Conservation (phyloP, 2,113 vertebrate species). For the Oryzias woworae region DNA sequence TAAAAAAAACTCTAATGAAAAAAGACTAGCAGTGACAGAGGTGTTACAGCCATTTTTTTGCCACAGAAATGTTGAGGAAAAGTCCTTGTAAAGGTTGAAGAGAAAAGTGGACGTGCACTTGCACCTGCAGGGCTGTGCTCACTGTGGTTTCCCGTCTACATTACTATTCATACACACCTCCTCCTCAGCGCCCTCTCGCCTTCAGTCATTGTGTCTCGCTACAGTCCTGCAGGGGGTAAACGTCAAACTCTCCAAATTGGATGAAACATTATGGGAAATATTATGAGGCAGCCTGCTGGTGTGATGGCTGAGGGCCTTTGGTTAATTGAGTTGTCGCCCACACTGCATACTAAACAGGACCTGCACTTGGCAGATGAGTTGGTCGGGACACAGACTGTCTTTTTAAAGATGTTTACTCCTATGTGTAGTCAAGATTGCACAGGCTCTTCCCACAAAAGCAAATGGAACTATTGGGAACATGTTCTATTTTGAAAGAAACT, state of each 20-base stretch:
- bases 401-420: slow-evolving; percentile 46
- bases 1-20: too few species aligned
- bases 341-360: slow-evolving; percentile 65
- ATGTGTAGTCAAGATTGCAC: slow-evolving; percentile 10
- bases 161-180: slow-evolving; percentile 30
- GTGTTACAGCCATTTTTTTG: too few species aligned
- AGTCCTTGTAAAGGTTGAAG: slow-evolving; percentile 40
- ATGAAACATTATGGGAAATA: slow-evolving; percentile 78
- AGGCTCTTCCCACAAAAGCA: slow-evolving; percentile 5
- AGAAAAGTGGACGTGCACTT: slow-evolving; percentile 34
- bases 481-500: too few species aligned
- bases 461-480: background rate
- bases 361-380: slow-evolving; percentile 35
- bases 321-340: slow-evolving; percentile 72
- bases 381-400: slow-evolving; percentile 22
- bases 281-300: slow-evolving; percentile 74
- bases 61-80: slow-evolving; percentile 15
- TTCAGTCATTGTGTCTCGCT: slow-evolving; percentile 70
- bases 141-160: slow-evolving; percentile 23
- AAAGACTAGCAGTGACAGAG: too few species aligned
- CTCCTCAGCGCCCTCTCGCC: slow-evolving; percentile 56
- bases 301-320: slow-evolving; percentile 61
- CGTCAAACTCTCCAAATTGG: slow-evolving; percentile 78
- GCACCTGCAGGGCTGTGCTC: slow-evolving; percentile 33
- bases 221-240: slow-evolving; percentile 72